Conservation (phyloP, 1,140 invertebrate genomes). For the Stenopsyche tienmushanensis region DNA sequence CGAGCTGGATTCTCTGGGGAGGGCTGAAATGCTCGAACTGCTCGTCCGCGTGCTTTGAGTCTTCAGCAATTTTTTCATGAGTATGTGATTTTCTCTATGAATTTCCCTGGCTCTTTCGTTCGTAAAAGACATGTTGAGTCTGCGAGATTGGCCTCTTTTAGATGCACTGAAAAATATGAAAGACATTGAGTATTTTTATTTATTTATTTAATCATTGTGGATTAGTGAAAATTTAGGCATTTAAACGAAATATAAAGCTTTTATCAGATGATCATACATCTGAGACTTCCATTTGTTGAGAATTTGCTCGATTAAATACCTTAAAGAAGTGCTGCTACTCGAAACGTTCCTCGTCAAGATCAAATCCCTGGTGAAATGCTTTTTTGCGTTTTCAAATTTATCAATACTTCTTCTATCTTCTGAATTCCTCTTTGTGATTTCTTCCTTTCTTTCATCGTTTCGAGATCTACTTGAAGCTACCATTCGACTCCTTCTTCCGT, state of each 20-base stretch:
- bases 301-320: neutral
- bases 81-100: constrained; percentile 53
- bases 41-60: constrained; percentile 47
- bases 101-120: constrained; percentile 54
- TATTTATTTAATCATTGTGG: neutral
- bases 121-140: constrained; percentile 54
- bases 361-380: neutral
- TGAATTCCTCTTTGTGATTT: neutral
- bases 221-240: no score
- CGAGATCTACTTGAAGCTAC: neutral
- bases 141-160: constrained; percentile 44
- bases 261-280: no score
- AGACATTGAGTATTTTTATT: neutral
- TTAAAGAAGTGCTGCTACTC: constrained; percentile 5
- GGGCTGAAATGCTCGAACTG: constrained; percentile 39
- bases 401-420: neutral
- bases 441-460: neutral
- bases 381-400: neutral
- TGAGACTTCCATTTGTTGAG: no score
- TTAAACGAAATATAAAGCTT: no score
- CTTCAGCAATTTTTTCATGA: constrained; percentile 52
- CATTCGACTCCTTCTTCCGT: neutral
- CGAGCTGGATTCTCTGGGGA: constrained; percentile 45
- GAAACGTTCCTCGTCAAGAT: constrained; percentile 2
- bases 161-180: constrained; percentile 9